A percentile compares a stretch with the other conserved stretches of the same genome.
Evolutionary conservation across 2,797 vertebrate genomes (phyloP).

Genomic region (Poeciliopsis presidionis): DNA sequence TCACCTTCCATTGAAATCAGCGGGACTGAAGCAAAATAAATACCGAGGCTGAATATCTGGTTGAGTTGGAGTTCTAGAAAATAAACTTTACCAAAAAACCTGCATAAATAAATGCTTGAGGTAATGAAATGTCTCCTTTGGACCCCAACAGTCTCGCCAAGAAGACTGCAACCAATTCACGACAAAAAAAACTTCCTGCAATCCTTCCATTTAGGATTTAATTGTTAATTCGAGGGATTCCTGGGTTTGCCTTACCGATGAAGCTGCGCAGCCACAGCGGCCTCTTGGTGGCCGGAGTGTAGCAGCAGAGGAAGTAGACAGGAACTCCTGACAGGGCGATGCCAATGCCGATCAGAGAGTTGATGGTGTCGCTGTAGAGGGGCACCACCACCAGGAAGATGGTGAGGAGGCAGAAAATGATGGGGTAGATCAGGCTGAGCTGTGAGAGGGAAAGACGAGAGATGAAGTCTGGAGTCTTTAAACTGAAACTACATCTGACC

Average conservation of each 20-base stretch:
- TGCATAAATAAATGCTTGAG: not conserved
- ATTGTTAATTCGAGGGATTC: not conserved
- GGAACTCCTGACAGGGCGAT: constrained; percentile 91
- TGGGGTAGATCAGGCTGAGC: constrained; percentile 89
- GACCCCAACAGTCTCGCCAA: not conserved
- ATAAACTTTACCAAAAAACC: not conserved
- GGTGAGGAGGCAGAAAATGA: constrained; percentile 90
- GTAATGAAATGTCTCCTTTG: not conserved
- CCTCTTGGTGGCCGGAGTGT: constrained; percentile 82
- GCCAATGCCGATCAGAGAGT: constrained; percentile 89
- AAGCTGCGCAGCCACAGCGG: constrained; percentile 77
- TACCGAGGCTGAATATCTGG: not conserved
- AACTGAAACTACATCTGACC: too few species aligned
- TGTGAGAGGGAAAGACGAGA: constrained; percentile 52
- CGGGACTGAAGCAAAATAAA: too few species aligned
- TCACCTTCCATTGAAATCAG: not conserved
- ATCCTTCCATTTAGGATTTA: not conserved
- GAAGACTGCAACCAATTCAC: not conserved
- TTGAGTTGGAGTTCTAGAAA: not conserved
- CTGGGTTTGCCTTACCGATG: constrained; percentile 77
- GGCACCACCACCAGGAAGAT: constrained; percentile 92
- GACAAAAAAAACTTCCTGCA: not conserved
- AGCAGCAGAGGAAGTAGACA: constrained; percentile 88
- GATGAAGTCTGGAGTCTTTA: not conserved
- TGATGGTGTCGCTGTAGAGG: constrained; percentile 90